phyloP scores from a whole-genome alignment of 2,888 invertebrate species.

The Malthinus flaveolus region DNA sequence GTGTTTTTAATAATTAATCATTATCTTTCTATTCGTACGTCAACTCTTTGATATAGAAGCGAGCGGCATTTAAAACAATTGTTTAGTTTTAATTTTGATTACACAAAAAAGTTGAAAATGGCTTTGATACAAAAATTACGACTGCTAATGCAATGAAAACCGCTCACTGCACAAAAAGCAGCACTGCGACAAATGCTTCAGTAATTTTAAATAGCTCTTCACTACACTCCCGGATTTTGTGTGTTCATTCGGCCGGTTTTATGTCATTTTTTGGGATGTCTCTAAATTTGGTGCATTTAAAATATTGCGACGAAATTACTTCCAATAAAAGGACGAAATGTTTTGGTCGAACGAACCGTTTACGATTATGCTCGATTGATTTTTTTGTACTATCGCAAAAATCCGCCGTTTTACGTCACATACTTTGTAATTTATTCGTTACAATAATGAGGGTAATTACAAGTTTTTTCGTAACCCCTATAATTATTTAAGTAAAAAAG shows the following conservation, averaged over 20 bases:
- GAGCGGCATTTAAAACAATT: background rate
- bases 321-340: too few relatives aligned
- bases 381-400: too few relatives aligned
- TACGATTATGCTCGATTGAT: too few relatives aligned
- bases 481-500: too few relatives aligned
- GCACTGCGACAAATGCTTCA: constrained; percentile 18
- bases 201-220: constrained; percentile 16
- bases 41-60: background rate
- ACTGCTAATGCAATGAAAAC: constrained; percentile 18
- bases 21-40: background rate
- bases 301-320: too few relatives aligned
- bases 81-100: constrained; percentile 2
- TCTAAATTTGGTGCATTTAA: constrained; percentile 9
- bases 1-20: background rate
- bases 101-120: background rate
- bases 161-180: constrained; percentile 21
- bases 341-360: too few relatives aligned
- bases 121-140: constrained; percentile 6
- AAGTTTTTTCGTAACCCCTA: too few relatives aligned
- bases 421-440: too few relatives aligned
- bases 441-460: too few relatives aligned
- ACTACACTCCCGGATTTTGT: constrained; percentile 15
- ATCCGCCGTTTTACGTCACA: too few relatives aligned
- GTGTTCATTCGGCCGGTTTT: constrained; percentile 18
- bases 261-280: constrained; percentile 23